These are phyloP conservation scores for Microplitis manilae DNA, from an alignment of 2,888 invertebrate species.

Conservation along the genomic window DNA sequence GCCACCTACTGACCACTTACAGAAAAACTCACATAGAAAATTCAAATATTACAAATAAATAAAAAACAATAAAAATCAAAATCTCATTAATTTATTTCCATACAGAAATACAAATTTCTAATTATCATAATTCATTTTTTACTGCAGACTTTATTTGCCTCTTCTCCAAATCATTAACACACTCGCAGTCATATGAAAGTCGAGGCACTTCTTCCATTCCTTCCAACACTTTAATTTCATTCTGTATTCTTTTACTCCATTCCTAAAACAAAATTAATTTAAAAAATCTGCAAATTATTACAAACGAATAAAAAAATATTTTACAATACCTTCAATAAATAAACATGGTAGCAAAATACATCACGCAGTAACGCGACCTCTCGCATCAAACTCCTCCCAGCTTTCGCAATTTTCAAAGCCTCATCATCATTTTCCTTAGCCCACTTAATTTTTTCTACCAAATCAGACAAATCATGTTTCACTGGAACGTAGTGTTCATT, in stretches of 20 bases:
- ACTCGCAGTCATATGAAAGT: constrained; percentile 69
- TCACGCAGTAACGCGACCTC: constrained; percentile 86
- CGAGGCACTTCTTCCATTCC: constrained; percentile 79
- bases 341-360: constrained; percentile 90
- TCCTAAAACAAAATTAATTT: constrained; percentile 73
- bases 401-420: constrained; percentile 78
- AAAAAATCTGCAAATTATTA: background rate
- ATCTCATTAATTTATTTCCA: too few species aligned
- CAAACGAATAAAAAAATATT: constrained; percentile 12
- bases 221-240: constrained; percentile 74
- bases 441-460: constrained; percentile 85
- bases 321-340: constrained; percentile 76
- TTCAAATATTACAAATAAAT: too few species aligned
- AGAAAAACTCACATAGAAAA: constrained; percentile 20
- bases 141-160: constrained; percentile 34
- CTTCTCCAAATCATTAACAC: constrained; percentile 53
- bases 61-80: too few species aligned
- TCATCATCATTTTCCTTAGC: constrained; percentile 81
- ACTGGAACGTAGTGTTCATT: constrained; percentile 89
- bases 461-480: constrained; percentile 84
- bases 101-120: constrained; percentile 26
- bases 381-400: constrained; percentile 81
- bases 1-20: background rate
- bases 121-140: constrained; percentile 71
- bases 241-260: constrained; percentile 81